A percentile compares a stretch with the other conserved stretches of the same genome.
Conservation (phyloP, 2,888 invertebrate species). For the Lucinisca nassula region DNA sequence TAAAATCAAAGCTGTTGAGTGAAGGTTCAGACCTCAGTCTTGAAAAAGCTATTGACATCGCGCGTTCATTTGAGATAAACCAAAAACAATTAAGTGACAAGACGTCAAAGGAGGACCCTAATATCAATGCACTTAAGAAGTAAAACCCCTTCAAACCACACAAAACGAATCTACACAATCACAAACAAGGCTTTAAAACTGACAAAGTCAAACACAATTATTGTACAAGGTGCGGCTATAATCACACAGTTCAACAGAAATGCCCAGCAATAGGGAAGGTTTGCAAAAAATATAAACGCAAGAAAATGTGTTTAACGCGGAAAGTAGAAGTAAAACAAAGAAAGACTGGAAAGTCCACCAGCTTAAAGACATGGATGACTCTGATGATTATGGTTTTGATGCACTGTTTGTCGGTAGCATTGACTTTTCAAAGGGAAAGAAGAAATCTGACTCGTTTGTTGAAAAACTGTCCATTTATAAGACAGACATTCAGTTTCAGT, state of each 20-base stretch:
- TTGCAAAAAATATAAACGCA: slow-evolving; percentile 44
- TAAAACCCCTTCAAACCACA: background rate
- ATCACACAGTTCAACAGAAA: background rate
- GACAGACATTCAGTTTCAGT: slow-evolving; percentile 28
- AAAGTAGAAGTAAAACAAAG: too few species aligned
- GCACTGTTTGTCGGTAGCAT: slow-evolving; percentile 20
- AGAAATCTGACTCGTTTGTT: slow-evolving; percentile 11
- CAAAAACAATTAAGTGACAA: slow-evolving; percentile 46
- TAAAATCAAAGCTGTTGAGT: slow-evolving; percentile 50
- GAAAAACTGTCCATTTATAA: slow-evolving; percentile 14
- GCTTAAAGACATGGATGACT: background rate
- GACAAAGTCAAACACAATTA: background rate
- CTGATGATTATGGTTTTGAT: slow-evolving; percentile 39
- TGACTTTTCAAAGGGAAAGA: background rate
- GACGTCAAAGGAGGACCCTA: slow-evolving; percentile 34
- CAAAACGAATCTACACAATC: background rate
- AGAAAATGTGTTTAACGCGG: slow-evolving; percentile 3
- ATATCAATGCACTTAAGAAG: slow-evolving; percentile 9
- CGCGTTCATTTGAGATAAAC: slow-evolving; percentile 42
- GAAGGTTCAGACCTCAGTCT: slow-evolving; percentile 54
- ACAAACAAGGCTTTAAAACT: background rate
- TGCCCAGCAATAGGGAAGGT: slow-evolving; percentile 48
- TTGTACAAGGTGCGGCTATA: slow-evolving; percentile 13
- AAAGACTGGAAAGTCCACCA: slow-evolving; percentile 24
- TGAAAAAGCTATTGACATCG: slow-evolving; percentile 45